phyloP scores from a whole-genome alignment of 1,140 invertebrate species.

The Helicoverpa zea region DNA sequence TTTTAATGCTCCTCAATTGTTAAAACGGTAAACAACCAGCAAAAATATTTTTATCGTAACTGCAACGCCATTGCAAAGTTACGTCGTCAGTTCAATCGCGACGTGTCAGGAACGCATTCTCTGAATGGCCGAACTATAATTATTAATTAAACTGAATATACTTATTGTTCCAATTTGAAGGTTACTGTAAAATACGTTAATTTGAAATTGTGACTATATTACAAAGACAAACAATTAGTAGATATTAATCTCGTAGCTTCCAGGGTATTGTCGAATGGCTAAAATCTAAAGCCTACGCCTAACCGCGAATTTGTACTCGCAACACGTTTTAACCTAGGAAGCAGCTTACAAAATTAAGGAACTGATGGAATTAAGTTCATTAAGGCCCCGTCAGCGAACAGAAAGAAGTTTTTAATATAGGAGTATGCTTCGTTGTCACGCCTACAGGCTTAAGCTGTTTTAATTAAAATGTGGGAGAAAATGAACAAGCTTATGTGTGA shows the following conservation, averaged over 20 bases:
- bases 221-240: constrained; percentile 3
- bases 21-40: too few relatives aligned
- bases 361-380: constrained; percentile 41
- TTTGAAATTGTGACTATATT: not conserved
- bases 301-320: constrained; percentile 1
- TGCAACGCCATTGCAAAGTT: too few relatives aligned
- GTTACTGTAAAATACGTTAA: not conserved
- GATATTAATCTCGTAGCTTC: constrained; percentile 5
- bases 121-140: too few relatives aligned
- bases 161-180: too few relatives aligned
- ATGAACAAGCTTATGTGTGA: constrained; percentile 39
- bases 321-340: constrained; percentile 27
- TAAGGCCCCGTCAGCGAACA: constrained; percentile 27
- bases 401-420: constrained; percentile 47
- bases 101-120: too few relatives aligned
- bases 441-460: constrained; percentile 41
- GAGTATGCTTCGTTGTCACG: constrained; percentile 39
- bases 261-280: not conserved
- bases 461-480: constrained; percentile 39
- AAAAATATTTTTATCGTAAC: too few relatives aligned
- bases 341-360: constrained; percentile 15
- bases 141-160: too few relatives aligned
- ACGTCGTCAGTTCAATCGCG: too few relatives aligned
- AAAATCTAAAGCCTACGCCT: constrained; percentile 5
- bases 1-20: too few relatives aligned